Percentiles rank a stretch among this genome's conserved stretches.
Conservation (phyloP, 2,888 invertebrate genomes). For the Sarcophaga caerulescens region DNA sequence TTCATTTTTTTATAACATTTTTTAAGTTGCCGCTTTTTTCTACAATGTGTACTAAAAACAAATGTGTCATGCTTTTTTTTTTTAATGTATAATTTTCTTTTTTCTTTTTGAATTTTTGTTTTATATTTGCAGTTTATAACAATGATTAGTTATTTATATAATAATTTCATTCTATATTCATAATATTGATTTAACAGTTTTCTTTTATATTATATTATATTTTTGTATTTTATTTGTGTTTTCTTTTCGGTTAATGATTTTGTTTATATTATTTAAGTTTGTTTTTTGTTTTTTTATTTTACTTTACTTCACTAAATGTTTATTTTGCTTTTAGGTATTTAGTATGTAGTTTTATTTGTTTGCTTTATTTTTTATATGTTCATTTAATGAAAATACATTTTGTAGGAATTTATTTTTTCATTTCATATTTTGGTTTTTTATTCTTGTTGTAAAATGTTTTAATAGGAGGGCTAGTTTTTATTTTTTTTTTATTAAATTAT, state of each 20-base stretch:
- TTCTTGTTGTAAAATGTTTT: conserved; percentile 66
- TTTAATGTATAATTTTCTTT: conserved; percentile 32
- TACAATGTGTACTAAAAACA: conserved; percentile 69
- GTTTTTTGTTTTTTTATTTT: conserved; percentile 49
- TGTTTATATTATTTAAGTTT: conserved; percentile 23
- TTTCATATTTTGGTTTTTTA: conserved; percentile 48
- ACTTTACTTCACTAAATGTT: conserved; percentile 59
- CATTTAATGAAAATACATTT: conserved; percentile 64
- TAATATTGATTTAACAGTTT: conserved; percentile 65
- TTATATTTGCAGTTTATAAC: conserved; percentile 65
- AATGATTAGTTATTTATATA: conserved; percentile 66
- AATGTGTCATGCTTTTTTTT: conserved; percentile 65
- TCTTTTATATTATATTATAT: conserved; percentile 10
- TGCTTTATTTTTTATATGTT: conserved; percentile 49
- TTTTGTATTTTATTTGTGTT: conserved; percentile 13
- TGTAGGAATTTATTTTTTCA: conserved; percentile 21
- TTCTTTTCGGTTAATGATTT: conserved; percentile 59
- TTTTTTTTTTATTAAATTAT: conserved; percentile 21
- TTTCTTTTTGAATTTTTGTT: conserved; percentile 5
- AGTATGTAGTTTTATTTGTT: conserved; percentile 46
- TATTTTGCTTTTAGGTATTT: conserved; percentile 40
- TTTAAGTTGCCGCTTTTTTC: conserved; percentile 68
- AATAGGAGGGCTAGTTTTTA: conserved; percentile 68
- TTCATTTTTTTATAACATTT: conserved; percentile 60
- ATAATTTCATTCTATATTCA: conserved; percentile 60